A percentile compares a stretch with the other conserved stretches of the same genome.
Evolutionary conservation across 2,888 invertebrate species (phyloP).

Genomic region (Eilema depressum): DNA sequence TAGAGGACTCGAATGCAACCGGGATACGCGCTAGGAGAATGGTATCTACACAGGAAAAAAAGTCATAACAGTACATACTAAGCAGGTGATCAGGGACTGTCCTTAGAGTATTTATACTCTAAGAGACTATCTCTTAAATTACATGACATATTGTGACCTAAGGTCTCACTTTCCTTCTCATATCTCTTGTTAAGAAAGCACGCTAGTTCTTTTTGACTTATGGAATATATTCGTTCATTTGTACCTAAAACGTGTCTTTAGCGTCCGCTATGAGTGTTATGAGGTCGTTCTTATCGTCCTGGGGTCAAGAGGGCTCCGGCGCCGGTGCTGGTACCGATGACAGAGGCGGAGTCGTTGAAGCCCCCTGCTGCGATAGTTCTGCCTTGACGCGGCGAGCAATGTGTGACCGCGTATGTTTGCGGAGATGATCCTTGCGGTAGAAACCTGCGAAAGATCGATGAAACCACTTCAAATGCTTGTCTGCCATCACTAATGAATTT

Average conservation of each 20-base stretch:
- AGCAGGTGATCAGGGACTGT: neutral
- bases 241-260: slow-evolving; percentile 72
- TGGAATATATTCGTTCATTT: neutral
- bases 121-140: neutral
- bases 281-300: slow-evolving; percentile 78
- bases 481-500: no score
- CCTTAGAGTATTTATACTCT: no score
- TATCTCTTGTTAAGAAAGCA: neutral
- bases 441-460: slow-evolving; percentile 84
- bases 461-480: neutral
- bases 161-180: neutral
- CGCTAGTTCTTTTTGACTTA: neutral
- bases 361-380: slow-evolving; percentile 91
- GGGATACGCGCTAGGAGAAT: neutral
- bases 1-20: no score
- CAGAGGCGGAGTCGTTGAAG: slow-evolving; percentile 52
- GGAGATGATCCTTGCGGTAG: slow-evolving; percentile 95
- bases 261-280: slow-evolving; percentile 77
- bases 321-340: slow-evolving; percentile 62
- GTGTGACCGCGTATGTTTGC: slow-evolving; percentile 94
- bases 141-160: neutral
- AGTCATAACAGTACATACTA: neutral
- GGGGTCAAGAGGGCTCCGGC: slow-evolving; percentile 78
- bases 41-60: no score
- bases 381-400: slow-evolving; percentile 95